Evolutionary conservation across 1,140 invertebrate genomes (phyloP).

Genomic region (Mactra quadrangularis): DNA sequence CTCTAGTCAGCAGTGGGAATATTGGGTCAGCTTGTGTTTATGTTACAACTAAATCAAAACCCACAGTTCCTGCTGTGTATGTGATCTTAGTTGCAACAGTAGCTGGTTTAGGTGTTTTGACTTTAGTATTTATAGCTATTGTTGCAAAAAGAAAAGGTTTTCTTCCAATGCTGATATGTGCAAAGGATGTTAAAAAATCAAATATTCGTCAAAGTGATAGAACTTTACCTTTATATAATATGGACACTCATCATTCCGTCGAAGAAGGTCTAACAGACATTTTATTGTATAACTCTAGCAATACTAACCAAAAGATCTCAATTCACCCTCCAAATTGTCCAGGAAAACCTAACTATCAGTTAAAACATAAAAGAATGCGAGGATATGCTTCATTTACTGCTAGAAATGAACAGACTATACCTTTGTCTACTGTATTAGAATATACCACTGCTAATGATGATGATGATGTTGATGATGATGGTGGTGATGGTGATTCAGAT

Average conservation of each 20-base stretch:
- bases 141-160: constrained; percentile 31
- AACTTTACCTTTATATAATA: too few relatives aligned
- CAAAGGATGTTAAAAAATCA: neutral
- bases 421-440: constrained; percentile 35
- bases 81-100: constrained; percentile 11
- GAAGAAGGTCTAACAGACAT: neutral
- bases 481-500: neutral
- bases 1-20: constrained; percentile 27
- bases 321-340: constrained; percentile 39
- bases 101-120: neutral
- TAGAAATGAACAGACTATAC: constrained; percentile 44
- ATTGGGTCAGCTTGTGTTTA: neutral
- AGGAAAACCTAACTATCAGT: constrained; percentile 24
- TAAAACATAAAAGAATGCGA: constrained; percentile 16
- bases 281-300: neutral
- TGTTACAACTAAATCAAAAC: constrained; percentile 12
- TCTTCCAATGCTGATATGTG: constrained; percentile 13
- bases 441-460: neutral
- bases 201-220: neutral
- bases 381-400: constrained; percentile 38
- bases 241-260: neutral
- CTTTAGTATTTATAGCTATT: neutral
- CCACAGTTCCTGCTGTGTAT: neutral
- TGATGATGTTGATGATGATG: constrained; percentile 10
- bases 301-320: constrained; percentile 17